phyloP scores from a whole-genome alignment of 1,140 invertebrate genomes.

The Euborellia annulipes region DNA sequence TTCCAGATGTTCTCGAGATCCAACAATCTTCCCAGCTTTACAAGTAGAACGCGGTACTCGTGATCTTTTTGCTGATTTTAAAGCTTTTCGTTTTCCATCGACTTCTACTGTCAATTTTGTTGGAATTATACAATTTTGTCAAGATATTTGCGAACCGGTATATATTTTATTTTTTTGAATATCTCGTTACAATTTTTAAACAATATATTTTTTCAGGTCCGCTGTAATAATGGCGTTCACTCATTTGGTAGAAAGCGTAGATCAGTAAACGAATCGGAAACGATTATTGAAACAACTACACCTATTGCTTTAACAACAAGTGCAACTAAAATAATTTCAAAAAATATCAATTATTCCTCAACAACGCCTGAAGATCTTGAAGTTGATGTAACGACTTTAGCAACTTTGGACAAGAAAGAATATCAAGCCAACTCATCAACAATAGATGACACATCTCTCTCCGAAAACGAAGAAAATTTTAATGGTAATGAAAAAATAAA shows the following conservation, averaged over 20 bases:
- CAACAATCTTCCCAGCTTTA: constrained; percentile 31
- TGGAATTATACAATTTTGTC: constrained; percentile 36
- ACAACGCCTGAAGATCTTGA: neutral
- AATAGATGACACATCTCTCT: no score
- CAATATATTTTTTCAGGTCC: constrained; percentile 15
- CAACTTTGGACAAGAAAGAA: no score
- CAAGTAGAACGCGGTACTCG: constrained; percentile 26
- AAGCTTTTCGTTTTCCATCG: constrained; percentile 35
- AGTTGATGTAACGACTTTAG: neutral
- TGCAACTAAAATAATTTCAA: neutral
- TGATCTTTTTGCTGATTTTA: constrained; percentile 30
- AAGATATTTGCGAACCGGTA: constrained; percentile 32
- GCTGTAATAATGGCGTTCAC: constrained; percentile 21
- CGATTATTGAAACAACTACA: constrained; percentile 7
- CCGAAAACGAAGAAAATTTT: no score
- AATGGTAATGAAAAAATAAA: no score
- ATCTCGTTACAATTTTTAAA: neutral
- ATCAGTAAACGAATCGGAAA: constrained; percentile 14
- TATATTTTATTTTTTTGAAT: constrained; percentile 8
- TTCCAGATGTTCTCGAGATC: constrained; percentile 32
- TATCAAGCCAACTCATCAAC: no score
- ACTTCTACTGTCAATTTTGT: constrained; percentile 35
- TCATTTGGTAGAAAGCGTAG: constrained; percentile 23
- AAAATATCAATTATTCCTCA: neutral
- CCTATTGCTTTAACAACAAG: neutral